Percentiles rank a stretch among this genome's conserved stretches.
These are phyloP conservation scores for Drosophila gaucha DNA, from an alignment of 2,888 invertebrate species.

Conservation along the genomic window DNA sequence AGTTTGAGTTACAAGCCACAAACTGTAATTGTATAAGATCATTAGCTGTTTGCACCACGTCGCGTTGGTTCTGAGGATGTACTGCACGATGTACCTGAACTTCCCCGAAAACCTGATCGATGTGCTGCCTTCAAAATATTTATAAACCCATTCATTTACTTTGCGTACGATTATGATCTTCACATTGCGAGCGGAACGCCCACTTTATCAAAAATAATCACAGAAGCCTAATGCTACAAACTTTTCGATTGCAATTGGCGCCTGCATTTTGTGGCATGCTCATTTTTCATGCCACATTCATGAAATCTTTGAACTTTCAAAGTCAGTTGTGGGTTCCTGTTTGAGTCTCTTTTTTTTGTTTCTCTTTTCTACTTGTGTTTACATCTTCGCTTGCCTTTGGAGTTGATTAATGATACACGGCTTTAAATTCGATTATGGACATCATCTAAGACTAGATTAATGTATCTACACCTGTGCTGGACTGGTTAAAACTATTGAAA, in stretches of 20 bases:
- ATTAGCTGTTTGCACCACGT: constrained; percentile 50
- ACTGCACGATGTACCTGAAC: neutral
- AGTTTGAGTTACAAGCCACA: constrained; percentile 40
- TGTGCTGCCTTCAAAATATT: constrained; percentile 76
- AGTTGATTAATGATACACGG: constrained; percentile 64
- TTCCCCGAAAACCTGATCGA: constrained; percentile 53
- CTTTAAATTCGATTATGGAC: constrained; percentile 70
- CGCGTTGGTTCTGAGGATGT: constrained; percentile 3
- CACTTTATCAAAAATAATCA: constrained; percentile 48
- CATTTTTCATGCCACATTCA: constrained; percentile 59
- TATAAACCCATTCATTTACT: constrained; percentile 80
- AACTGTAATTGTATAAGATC: constrained; percentile 75
- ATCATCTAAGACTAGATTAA: constrained; percentile 35
- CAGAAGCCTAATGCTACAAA: constrained; percentile 50
- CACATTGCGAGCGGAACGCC: constrained; percentile 38
- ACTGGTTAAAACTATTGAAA: neutral
- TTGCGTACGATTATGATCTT: constrained; percentile 33
- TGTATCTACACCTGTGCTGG: constrained; percentile 27
- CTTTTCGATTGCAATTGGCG: constrained; percentile 71
- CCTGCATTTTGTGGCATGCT: constrained; percentile 65
- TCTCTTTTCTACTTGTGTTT: constrained; percentile 7
- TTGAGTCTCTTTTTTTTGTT: constrained; percentile 8
- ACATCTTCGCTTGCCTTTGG: constrained; percentile 36
- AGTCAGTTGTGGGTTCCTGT: constrained; percentile 22
- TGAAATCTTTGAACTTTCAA: constrained; percentile 19